Conservation (phyloP, 1,140 invertebrate species). For the Atta colombica region DNA sequence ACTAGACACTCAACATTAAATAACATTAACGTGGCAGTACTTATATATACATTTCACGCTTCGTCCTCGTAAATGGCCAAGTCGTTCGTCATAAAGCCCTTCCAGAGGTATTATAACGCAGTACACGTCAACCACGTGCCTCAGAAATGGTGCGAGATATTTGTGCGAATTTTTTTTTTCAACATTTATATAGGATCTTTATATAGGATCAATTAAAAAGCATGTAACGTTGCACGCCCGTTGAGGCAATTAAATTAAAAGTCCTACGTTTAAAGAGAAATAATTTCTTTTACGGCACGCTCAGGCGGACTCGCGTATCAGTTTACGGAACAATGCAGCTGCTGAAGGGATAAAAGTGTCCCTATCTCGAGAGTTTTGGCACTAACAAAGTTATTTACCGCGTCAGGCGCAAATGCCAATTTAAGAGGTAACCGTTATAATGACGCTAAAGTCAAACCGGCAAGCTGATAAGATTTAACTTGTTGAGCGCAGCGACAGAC, state of each 20-base stretch:
- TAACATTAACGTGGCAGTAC: constrained; percentile 34
- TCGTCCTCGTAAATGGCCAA: constrained; percentile 35
- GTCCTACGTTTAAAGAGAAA: constrained; percentile 42
- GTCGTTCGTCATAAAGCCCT: constrained; percentile 44
- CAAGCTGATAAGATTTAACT: constrained; percentile 56
- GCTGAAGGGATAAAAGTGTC: constrained; percentile 44
- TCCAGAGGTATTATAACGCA: constrained; percentile 39
- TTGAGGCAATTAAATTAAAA: constrained; percentile 55
- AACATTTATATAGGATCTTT: constrained; percentile 25
- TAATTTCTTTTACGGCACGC: constrained; percentile 49
- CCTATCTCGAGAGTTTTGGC: constrained; percentile 28
- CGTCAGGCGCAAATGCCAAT: constrained; percentile 50
- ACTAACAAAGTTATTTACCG: constrained; percentile 53
- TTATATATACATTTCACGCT: constrained; percentile 43
- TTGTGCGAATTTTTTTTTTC: constrained; percentile 7
- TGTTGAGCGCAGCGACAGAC: constrained; percentile 48
- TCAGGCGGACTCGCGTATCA: constrained; percentile 41
- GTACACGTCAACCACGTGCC: constrained; percentile 55
- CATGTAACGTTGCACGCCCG: not conserved
- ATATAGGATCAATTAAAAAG: constrained; percentile 33
- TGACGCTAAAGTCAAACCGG: constrained; percentile 51
- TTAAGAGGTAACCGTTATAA: constrained; percentile 47
- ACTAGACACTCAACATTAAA: constrained; percentile 12
- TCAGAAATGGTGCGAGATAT: constrained; percentile 51
- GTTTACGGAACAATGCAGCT: constrained; percentile 55